phyloP scores from a whole-genome alignment of 2,888 invertebrate genomes.

The Pachydiplax longipennis region DNA sequence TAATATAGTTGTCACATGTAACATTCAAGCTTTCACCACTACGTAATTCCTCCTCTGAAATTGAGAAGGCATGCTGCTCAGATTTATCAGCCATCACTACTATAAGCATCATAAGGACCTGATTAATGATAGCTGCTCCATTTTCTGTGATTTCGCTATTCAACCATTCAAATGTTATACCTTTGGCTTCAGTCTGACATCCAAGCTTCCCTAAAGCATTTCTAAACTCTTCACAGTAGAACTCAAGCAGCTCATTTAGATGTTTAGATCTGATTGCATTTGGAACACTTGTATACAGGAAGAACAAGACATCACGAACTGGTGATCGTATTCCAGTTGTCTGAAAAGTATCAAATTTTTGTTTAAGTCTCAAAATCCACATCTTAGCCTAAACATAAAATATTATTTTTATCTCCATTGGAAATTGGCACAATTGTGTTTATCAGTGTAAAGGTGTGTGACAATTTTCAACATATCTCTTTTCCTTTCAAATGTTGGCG shows the following conservation, averaged over 20 bases:
- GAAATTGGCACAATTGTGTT: no score
- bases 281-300: conserved; percentile 56
- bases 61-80: not conserved
- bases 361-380: no score
- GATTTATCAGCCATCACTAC: not conserved
- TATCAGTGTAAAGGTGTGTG: no score
- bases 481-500: no score
- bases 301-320: conserved; percentile 57
- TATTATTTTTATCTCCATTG: no score
- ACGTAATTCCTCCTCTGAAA: not conserved
- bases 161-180: not conserved
- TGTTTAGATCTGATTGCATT: conserved; percentile 55
- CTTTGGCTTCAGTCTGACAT: conserved; percentile 50
- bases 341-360: conserved; percentile 51
- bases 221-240: conserved; percentile 56
- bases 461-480: no score
- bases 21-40: not conserved
- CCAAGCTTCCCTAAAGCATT: conserved; percentile 53
- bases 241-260: conserved; percentile 55
- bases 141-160: not conserved
- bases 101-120: not conserved
- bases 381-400: no score
- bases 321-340: conserved; percentile 51
- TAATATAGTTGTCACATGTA: not conserved
- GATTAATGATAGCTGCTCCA: not conserved